Base-by-base conservation (phyloP, 2,113 vertebrate species). In the Phrynosoma platyrhinos region DNA sequence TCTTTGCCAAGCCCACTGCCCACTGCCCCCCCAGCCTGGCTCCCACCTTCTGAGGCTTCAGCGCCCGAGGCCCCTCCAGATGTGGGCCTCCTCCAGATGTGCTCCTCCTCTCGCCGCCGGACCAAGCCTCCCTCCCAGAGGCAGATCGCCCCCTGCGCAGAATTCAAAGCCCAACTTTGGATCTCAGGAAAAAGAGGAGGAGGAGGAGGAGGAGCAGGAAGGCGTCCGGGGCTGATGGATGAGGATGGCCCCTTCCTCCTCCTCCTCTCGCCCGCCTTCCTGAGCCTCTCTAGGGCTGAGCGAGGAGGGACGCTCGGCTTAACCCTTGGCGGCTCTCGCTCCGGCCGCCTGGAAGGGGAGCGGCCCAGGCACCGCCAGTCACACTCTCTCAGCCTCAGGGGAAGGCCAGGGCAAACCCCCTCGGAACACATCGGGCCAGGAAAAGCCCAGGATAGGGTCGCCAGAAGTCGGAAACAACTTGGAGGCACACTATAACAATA, bases 251-350 rank as follows among this genome's bases (percentile, higher is more conserved):
- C 77, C 77, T 13, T 4, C 72, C 53, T 88, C 80, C 36, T 36
- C 80, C 72, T 80, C 20, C 32, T 55, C 53, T 42, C 1, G 30
- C 71, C 9, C 18, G 8, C 69, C 40, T 82, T 77, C 58, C 87
- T 88, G 87, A 32, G 21, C 58, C 79, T 88, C 87, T 88, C 87
- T 77, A 88, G 86, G 71, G 86, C 86, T 62, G 40, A 25, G 55
- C 66, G 72, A 62, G 14, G 12, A 18, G n/a, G 9, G 30, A 83
- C 72, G 10, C 42, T 78, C 2, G n/a, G 7, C 20, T 88, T 88
- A 88, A 88, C 80, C 64, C 80, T 88, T 88, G 80, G 21, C 13
- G 12, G 5, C 6, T 36, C 68, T 12, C n/a, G 47, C 47, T 47
- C 4, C 47, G 47, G 47, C 16, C 5, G 23, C 32, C 9, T 5